Evolutionary conservation across 2,797 vertebrate genomes (phyloP).

Genomic region (Phoxinus dragarum): DNA sequence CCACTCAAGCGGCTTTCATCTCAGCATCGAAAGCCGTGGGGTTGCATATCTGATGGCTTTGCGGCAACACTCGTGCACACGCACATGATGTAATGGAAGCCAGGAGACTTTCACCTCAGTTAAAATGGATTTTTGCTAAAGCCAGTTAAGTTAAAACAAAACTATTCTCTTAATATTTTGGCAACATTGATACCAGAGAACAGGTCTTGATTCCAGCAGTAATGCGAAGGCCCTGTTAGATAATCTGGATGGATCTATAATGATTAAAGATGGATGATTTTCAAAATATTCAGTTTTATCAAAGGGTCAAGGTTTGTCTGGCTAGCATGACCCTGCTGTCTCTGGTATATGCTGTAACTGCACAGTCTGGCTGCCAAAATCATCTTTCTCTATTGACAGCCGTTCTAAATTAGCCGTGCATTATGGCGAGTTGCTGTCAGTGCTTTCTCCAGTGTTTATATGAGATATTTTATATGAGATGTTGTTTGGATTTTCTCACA

Average conservation of each 20-base stretch:
- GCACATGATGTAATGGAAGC: neutral
- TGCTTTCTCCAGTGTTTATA: neutral
- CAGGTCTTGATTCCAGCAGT: neutral
- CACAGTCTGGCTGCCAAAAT: neutral
- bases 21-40: constrained; percentile 42
- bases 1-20: constrained; percentile 50
- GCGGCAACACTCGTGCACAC: neutral
- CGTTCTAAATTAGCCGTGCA: neutral
- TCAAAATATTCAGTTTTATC: neutral
- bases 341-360: neutral
- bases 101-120: neutral
- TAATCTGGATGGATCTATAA: neutral
- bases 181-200: neutral
- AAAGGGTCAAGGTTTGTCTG: neutral
- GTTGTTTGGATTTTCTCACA: neutral
- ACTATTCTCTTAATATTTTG: neutral
- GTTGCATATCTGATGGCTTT: constrained; percentile 40
- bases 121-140: neutral
- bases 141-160: neutral
- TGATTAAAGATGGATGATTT: constrained; percentile 25
- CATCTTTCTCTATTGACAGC: neutral
- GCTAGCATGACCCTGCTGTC: neutral
- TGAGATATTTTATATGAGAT: neutral
- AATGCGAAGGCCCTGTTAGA: neutral
- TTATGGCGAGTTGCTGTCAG: neutral